Base-by-base conservation (phyloP, 2,113 vertebrate species). In the Columba janthina region DNA sequence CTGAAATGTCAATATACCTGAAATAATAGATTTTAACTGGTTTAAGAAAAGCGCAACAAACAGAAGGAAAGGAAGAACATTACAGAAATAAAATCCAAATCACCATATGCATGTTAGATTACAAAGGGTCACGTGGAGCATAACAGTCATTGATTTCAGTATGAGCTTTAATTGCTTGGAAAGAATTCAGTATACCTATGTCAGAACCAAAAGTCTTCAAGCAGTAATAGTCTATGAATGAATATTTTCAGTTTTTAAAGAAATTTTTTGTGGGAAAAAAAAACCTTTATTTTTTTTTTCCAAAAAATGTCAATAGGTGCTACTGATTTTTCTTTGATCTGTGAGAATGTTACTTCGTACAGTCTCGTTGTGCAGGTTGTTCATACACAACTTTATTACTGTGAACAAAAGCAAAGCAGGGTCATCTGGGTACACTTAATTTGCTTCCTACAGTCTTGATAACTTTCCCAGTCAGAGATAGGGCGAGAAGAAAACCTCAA, bases 241-340 rank as follows among this genome's bases (percentile, higher is more conserved):
- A 73, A 22, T 51, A 34, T 9, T 77, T 56, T 60, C 58, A 69
- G 8, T 6, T 31, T 71, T 84, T 14, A 46, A 73, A 76, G 48
- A n/a, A 69, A 17, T 9, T 8, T 70, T 56, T 62, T 15, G 19
- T 0, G 3, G 44, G 17, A 18, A 53, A 44, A 73, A 67, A 48
- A 28, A 6, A 5, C 11, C 3, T 2, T 3, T 12, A 5, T 6
- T 46, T 48, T 56, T 64, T 64, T 11, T 0, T 2, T 5, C 19
- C 26, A 2, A 12, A 16, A n/a, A 51, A 5, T 1, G 1, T 34
- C 15, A 76, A 8, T 44, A 90, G 54, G 28, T 36, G 42, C 13
- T 54, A 60, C 10, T 46, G 40, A 82, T 70, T 70, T 65, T 18
- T 4, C 1, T 85, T 65, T n/a, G 15, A 70, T 56, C 61, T 70